phyloP scores from a whole-genome alignment of 2,113 vertebrate species.

The Heptranchias perlo region DNA sequence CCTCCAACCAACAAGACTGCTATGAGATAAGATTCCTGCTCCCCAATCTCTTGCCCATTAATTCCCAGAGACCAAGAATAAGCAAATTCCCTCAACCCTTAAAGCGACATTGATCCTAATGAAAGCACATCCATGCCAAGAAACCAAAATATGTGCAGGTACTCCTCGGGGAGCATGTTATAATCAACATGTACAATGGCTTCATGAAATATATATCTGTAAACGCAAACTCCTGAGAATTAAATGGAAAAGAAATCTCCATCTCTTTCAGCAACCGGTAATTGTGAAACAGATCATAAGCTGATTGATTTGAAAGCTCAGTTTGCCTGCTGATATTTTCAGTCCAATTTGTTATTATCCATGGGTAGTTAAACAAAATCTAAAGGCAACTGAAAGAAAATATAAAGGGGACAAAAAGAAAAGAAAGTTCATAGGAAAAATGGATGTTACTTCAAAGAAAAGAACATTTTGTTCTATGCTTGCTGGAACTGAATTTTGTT shows the following conservation, averaged over 20 bases:
- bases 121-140: not conserved
- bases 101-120: not conserved
- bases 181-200: not conserved
- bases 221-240: not conserved
- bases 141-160: not conserved
- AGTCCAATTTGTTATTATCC: not conserved
- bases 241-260: not conserved
- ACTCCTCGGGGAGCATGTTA: not conserved
- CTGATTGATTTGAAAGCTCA: not conserved
- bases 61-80: not conserved
- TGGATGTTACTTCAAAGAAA: slow-evolving; percentile 29
- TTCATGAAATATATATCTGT: not conserved
- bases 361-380: not conserved
- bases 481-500: slow-evolving; percentile 5
- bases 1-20: not conserved
- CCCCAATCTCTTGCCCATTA: not conserved
- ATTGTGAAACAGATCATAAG: not conserved
- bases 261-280: not conserved
- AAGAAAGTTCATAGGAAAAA: not conserved
- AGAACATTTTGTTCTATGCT: slow-evolving; percentile 23
- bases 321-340: not conserved
- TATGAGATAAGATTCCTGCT: not conserved
- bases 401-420: not conserved
- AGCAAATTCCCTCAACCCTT: not conserved
- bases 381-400: not conserved